Evolutionary conservation across 2,888 invertebrate species (phyloP), one percentile per base, ranked within the genome.

Genomic region (Chaetogeoica ovagalla): DNA sequence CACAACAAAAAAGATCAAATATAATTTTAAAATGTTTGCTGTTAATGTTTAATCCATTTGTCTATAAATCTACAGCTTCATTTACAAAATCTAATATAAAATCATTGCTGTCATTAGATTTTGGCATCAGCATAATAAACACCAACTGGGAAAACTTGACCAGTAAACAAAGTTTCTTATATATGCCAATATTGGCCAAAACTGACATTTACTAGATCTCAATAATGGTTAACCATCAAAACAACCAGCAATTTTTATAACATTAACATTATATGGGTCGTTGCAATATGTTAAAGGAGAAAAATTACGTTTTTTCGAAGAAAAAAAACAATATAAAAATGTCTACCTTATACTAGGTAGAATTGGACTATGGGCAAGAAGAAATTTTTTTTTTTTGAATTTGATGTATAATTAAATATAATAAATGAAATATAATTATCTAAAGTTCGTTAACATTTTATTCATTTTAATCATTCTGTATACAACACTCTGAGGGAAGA

Each of bases 1-100:
- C 66, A 66, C 39, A 66, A n/a, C 66, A 66, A n/a, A 66, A 66
- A 43, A 66, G 66, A 43, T 66, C 66, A 66, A 66, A 66, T 66
- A 43, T 21, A 66, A 66, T 66, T n/a, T 43, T 66, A 66, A 66
- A 66, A 21, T 66, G n/a, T 43, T 66, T 66, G 39, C 39, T 39
- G 2, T 15, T 43, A 11, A 66, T 66, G 21, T 66, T 15, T 39
- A 66, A 66, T 3, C 66, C 66, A 66, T 66, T 66, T 19, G 13
- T 66, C 15, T 30, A 30, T 43, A 66, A 66, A 66, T 66, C 4
- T 43, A 66, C 43, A 43, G 66, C 66, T 66, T 66, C 66, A 66
- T 66, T 66, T 0, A 66, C 43, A 43, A 66, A 66, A 66, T 66
- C 66, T 66, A 43, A 66, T 43, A 66, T 43, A 43, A 66, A 66